Evolutionary conservation across 92 coral and sea anemone species (phyloP), one percentile per base, ranked within the genome.

Genomic region (Porites lobata): DNA sequence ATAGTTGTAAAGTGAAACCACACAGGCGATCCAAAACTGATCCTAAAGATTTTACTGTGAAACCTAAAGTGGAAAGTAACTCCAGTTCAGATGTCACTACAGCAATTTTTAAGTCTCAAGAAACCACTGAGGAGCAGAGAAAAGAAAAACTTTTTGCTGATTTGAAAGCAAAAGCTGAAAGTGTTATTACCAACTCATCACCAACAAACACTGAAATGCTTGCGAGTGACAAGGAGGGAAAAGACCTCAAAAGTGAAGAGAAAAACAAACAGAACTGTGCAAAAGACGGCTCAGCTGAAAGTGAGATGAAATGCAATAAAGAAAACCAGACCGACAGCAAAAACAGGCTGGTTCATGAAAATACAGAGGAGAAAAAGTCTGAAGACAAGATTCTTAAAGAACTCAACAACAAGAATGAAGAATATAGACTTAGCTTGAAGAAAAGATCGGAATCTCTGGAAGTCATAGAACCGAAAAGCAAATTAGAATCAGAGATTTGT

Each of bases 1-100:
- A 38, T 5, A 38, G 47, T 38, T 0, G 47, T 38, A 38, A 38
- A 38, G 50, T 62, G 18, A 76, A 83, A 75, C 91, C 91, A 17
- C 96, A 86, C 87, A 91, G 88, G 85, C 75, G 94, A 56, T 86
- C 96, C 8, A 95, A 82, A 62, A 91, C 98, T 10, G 91, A 79
- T 64, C 96, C 96, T n/a, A 65, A 77, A 69, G 92, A 79, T 71
- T 72, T 90, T 21, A 83, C 90, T 51, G 69, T 54, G 1, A 86
- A 87, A 68, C n/a, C 72, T 18, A 8, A 3, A n/a, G 47, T 19
- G 19, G 53, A 13, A 9, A 72, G 80, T 47, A 68, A 54, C 26
- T 59, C 32, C 20, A 61, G 43, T 56, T 69, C 95, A 29, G 94
- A 90, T 81, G 83, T 86, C 88, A 92, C 76, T 65, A 75, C 21